These are phyloP conservation scores for Xylocopa sonorina DNA, from an alignment of 1,140 invertebrate species.

Conservation along the genomic window DNA sequence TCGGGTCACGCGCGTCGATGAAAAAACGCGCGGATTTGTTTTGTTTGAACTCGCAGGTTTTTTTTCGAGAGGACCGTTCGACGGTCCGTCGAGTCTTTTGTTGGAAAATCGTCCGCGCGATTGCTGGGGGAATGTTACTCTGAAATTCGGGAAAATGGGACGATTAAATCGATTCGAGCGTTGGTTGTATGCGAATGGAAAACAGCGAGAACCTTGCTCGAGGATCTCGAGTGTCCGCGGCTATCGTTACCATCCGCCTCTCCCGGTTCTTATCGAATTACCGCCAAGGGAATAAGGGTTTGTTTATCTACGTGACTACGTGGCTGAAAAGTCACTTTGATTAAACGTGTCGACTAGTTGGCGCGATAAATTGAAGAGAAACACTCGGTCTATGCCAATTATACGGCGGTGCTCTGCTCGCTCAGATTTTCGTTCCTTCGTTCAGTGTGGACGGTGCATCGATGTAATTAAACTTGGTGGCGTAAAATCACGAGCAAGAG, in stretches of 20 bases:
- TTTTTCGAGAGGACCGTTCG: not conserved
- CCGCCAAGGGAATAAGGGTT: conserved; percentile 40
- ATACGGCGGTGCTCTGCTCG: not conserved
- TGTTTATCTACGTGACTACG: conserved; percentile 52
- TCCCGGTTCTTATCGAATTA: conserved; percentile 37
- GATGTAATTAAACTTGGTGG: conserved; percentile 25
- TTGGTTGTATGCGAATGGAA: not conserved
- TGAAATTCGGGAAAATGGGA: not conserved
- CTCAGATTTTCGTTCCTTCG: conserved; percentile 17
- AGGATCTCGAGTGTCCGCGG: not conserved
- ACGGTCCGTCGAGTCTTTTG: not conserved
- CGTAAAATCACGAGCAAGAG: conserved; percentile 20
- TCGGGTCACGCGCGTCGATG: conserved; percentile 13
- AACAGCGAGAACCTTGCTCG: not conserved
- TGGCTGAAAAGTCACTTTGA: conserved; percentile 50
- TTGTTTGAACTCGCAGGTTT: conserved; percentile 1
- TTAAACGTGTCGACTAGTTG: conserved; percentile 50
- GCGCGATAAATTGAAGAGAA: conserved; percentile 39
- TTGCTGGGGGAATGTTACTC: not conserved
- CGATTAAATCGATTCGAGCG: not conserved
- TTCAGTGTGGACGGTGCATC: not conserved
- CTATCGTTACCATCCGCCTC: not conserved
- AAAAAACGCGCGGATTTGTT: conserved; percentile 26
- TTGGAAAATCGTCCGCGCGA: too few relatives aligned
- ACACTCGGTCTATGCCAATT: conserved; percentile 43